Conservation (phyloP, 2,888 invertebrate species). For the Drosophila lutescens region DNA sequence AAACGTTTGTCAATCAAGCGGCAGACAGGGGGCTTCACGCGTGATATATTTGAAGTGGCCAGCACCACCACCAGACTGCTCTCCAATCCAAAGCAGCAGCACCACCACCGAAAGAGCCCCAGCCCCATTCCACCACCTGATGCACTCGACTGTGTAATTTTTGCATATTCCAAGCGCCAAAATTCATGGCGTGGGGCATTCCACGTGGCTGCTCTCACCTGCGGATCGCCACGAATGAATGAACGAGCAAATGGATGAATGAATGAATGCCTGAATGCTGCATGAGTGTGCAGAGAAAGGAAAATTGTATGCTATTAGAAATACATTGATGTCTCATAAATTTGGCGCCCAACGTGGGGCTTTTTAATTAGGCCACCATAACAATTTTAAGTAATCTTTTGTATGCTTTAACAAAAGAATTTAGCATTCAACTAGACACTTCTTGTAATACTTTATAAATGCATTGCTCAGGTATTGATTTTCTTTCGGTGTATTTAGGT, state of each 20-base stretch:
- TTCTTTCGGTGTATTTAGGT: constrained; percentile 29
- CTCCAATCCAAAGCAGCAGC: constrained; percentile 5
- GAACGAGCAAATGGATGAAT: constrained; percentile 55
- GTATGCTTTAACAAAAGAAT: neutral
- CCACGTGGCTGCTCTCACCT: constrained; percentile 74
- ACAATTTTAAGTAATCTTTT: too few species aligned
- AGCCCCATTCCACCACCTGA: constrained; percentile 22
- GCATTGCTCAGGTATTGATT: neutral
- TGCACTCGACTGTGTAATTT: constrained; percentile 73
- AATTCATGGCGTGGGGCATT: constrained; percentile 57
- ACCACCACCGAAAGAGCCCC: neutral
- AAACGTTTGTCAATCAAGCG: constrained; percentile 74
- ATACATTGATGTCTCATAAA: too few species aligned
- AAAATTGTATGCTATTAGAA: neutral
- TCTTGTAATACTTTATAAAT: too few species aligned
- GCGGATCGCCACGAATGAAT: constrained; percentile 69
- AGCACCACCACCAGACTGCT: constrained; percentile 45
- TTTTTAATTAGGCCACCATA: too few species aligned
- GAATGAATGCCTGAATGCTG: constrained; percentile 47
- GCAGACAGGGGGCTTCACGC: constrained; percentile 64
- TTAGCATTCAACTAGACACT: too few species aligned
- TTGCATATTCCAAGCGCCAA: constrained; percentile 68
- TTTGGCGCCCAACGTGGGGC: too few species aligned
- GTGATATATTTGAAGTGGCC: constrained; percentile 78
- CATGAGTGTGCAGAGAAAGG: constrained; percentile 16